These are phyloP conservation scores for Platycnemis pennipes DNA, from an alignment of 2,888 invertebrate species.

Conservation along the genomic window DNA sequence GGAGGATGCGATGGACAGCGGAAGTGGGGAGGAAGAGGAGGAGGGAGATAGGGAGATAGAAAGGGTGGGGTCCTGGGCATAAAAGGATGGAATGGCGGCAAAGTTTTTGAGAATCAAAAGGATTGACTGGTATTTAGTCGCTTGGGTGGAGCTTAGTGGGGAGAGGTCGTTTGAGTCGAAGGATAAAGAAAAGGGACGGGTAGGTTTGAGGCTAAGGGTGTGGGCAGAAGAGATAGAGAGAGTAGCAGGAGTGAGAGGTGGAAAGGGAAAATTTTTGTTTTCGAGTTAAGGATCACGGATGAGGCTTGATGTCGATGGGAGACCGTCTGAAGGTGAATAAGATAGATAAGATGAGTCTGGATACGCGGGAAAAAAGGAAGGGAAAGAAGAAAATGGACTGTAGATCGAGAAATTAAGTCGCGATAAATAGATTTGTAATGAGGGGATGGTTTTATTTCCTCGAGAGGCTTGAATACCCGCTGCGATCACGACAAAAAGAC, in stretches of 20 bases:
- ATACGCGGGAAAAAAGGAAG: not conserved
- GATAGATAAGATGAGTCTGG: slow-evolving; percentile 24
- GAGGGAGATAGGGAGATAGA: not conserved
- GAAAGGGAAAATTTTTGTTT: not conserved
- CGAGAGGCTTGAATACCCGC: slow-evolving; percentile 53
- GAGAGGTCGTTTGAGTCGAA: slow-evolving; percentile 43
- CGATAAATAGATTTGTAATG: slow-evolving; percentile 63
- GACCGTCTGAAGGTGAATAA: slow-evolving; percentile 41
- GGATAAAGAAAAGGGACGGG: not conserved
- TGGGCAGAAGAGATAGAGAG: not conserved
- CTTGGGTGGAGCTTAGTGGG: slow-evolving; percentile 31
- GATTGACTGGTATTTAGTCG: slow-evolving; percentile 66
- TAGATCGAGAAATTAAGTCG: slow-evolving; percentile 63
- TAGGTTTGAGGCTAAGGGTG: not conserved
- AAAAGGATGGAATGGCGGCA: slow-evolving; percentile 52
- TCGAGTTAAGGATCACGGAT: not conserved
- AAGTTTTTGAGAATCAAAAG: slow-evolving; percentile 52
- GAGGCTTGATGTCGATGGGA: not conserved
- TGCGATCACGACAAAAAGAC: slow-evolving; percentile 21
- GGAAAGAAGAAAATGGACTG: not conserved
- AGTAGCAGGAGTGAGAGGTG: not conserved
- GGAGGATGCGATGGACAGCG: not conserved
- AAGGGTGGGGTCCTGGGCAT: not conserved
- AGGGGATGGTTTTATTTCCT: slow-evolving; percentile 34
- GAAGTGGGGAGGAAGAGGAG: not conserved